Evolutionary conservation across 2,888 invertebrate genomes (phyloP).

Genomic region (Eudemis profundana): DNA sequence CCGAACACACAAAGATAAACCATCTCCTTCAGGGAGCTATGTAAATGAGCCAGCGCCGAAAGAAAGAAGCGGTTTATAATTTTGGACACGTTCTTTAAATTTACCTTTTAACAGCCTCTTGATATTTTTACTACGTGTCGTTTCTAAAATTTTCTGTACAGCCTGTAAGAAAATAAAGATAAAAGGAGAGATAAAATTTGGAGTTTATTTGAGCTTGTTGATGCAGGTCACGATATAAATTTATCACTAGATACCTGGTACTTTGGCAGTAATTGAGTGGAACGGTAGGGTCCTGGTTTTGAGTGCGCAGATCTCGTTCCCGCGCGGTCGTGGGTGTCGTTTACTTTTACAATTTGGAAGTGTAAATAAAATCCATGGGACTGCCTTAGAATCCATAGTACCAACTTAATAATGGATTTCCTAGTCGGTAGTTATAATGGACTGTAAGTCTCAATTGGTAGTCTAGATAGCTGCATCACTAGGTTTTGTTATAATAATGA

Average conservation of each 20-base stretch:
- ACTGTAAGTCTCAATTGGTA: too few relatives aligned
- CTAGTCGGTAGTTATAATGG: too few relatives aligned
- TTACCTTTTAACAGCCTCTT: constrained; percentile 76
- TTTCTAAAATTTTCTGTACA: constrained; percentile 66
- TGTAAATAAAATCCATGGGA: background rate
- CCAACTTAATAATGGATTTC: background rate
- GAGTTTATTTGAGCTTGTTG: constrained; percentile 67
- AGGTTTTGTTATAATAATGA: too few relatives aligned
- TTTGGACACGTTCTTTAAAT: constrained; percentile 77
- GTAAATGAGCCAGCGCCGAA: constrained; percentile 62
- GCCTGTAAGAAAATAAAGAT: constrained; percentile 64
- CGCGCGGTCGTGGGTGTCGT: background rate
- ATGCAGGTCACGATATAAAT: constrained; percentile 75
- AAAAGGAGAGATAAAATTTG: constrained; percentile 69
- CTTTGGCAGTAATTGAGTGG: constrained; percentile 68
- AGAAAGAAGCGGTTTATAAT: constrained; percentile 66
- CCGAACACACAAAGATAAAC: constrained; percentile 24
- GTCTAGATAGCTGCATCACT: too few relatives aligned
- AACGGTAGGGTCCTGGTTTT: constrained; percentile 62
- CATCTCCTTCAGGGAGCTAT: constrained; percentile 54
- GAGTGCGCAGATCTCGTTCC: constrained; percentile 50
- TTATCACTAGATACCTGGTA: constrained; percentile 73
- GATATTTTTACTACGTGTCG: constrained; percentile 78
- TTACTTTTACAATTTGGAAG: constrained; percentile 3
- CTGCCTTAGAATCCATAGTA: background rate